Percentiles rank a stretch among this genome's conserved stretches.
Conservation (phyloP, 2,888 invertebrate genomes). For the Agonopterix arenella region DNA sequence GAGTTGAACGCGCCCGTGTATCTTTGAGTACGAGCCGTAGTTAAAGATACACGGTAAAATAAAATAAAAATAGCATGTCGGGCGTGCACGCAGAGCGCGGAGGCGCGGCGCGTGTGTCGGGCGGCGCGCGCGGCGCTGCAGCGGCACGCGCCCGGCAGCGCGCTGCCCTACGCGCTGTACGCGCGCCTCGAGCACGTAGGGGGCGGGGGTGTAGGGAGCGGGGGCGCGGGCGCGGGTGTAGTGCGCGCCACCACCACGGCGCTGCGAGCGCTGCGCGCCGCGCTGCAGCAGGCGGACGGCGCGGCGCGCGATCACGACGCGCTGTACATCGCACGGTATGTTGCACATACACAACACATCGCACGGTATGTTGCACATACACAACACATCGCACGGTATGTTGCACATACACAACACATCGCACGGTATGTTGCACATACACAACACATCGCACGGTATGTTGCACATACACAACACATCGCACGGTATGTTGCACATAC, state of each 20-base stretch:
- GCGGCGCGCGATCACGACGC: constrained; percentile 15
- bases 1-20: too few species aligned
- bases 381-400: too few species aligned
- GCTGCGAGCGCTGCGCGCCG: constrained; percentile 13
- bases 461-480: too few species aligned
- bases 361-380: too few species aligned
- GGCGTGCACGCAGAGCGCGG: constrained; percentile 19
- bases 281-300: constrained; percentile 14
- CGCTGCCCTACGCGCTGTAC: constrained; percentile 33
- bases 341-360: too few species aligned
- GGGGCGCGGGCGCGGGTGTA: constrained; percentile 5
- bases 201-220: constrained; percentile 13
- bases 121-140: constrained; percentile 24
- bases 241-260: background rate
- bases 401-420: too few species aligned
- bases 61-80: constrained; percentile 1
- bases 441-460: too few species aligned
- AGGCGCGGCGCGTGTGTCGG: constrained; percentile 21
- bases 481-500: too few species aligned
- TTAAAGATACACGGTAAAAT: too few species aligned
- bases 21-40: too few species aligned
- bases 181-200: constrained; percentile 33
- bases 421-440: too few species aligned
- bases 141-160: constrained; percentile 10
- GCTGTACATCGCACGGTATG: constrained; percentile 31